Evolutionary conservation across 2,113 vertebrate species (phyloP).

Genomic region (Sorex fumeus): DNA sequence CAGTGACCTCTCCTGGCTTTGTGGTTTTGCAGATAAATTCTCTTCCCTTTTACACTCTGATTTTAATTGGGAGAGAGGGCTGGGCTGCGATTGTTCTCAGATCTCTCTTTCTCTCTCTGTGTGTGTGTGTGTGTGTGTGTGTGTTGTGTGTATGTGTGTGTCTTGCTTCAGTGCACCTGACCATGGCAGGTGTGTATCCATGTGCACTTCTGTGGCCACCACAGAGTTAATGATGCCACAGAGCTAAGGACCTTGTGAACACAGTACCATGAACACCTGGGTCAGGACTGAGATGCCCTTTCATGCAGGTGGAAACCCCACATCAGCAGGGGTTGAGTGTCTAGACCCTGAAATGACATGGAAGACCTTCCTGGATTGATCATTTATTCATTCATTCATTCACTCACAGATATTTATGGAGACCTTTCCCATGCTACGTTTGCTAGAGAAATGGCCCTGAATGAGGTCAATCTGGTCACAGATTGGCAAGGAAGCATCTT

Average conservation of each 20-base stretch:
- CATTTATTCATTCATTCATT: conserved; percentile 30
- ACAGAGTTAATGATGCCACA: conserved; percentile 46
- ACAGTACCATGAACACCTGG: conserved; percentile 37
- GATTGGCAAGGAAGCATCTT: conserved; percentile 34
- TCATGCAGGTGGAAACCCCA: background rate
- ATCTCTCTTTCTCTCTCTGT: background rate
- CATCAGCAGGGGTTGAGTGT: background rate
- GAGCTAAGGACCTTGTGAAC: conserved; percentile 28
- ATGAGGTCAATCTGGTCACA: conserved; percentile 54
- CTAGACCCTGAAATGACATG: background rate
- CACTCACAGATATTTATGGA: conserved; percentile 28
- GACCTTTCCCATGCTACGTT: background rate
- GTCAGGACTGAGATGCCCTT: conserved; percentile 54
- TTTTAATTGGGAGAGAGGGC: conserved; percentile 83
- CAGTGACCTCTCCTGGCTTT: conserved; percentile 86
- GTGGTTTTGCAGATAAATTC: conserved; percentile 85
- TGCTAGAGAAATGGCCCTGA: conserved; percentile 46
- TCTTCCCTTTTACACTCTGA: conserved; percentile 80
- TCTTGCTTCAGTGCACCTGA: too few species aligned
- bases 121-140: background rate
- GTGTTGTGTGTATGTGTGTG: background rate
- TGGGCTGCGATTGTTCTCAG: background rate
- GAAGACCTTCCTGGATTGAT: background rate
- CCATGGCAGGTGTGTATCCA: accelerated
- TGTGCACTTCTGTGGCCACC: background rate